These are phyloP conservation scores for Schizopygopsis malacanthus DNA, from an alignment of 2,797 vertebrate species.

Conservation along the genomic window DNA sequence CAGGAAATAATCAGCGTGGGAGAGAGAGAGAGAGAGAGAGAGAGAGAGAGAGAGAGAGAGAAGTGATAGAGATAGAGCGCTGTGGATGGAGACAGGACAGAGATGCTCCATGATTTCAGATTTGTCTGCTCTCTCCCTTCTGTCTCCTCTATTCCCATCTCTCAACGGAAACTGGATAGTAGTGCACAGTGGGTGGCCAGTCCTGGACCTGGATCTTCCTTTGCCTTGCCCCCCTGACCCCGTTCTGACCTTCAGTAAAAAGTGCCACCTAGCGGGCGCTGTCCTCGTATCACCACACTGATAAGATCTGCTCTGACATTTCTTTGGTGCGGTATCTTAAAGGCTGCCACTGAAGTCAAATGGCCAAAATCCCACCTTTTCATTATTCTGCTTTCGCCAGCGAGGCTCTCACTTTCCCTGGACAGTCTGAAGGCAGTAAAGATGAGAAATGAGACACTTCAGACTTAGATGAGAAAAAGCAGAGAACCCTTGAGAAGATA, in stretches of 20 bases:
- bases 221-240: slow-evolving; percentile 66
- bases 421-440: slow-evolving; percentile 34
- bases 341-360: slow-evolving; percentile 72
- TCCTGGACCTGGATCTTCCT: slow-evolving; percentile 46
- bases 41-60: slow-evolving; percentile 53
- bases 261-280: slow-evolving; percentile 67
- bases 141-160: slow-evolving; percentile 39
- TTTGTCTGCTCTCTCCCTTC: slow-evolving; percentile 24
- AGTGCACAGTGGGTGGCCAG: slow-evolving; percentile 49
- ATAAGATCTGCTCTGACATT: slow-evolving; percentile 78
- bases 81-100: slow-evolving; percentile 48
- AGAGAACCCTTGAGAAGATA: slow-evolving; percentile 16
- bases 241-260: slow-evolving; percentile 59
- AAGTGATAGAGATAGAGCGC: slow-evolving; percentile 46
- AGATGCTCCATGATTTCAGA: slow-evolving; percentile 47
- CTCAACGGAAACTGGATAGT: slow-evolving; percentile 37
- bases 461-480: slow-evolving; percentile 29
- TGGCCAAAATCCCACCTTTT: slow-evolving; percentile 71
- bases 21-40: slow-evolving; percentile 40
- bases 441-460: slow-evolving; percentile 45
- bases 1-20: slow-evolving; percentile 64
- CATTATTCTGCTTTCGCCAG: slow-evolving; percentile 65
- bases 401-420: slow-evolving; percentile 56
- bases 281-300: slow-evolving; percentile 58
- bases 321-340: slow-evolving; percentile 73